Conservation (phyloP, 2,113 vertebrate species). For the Hippopotamus amphibius region DNA sequence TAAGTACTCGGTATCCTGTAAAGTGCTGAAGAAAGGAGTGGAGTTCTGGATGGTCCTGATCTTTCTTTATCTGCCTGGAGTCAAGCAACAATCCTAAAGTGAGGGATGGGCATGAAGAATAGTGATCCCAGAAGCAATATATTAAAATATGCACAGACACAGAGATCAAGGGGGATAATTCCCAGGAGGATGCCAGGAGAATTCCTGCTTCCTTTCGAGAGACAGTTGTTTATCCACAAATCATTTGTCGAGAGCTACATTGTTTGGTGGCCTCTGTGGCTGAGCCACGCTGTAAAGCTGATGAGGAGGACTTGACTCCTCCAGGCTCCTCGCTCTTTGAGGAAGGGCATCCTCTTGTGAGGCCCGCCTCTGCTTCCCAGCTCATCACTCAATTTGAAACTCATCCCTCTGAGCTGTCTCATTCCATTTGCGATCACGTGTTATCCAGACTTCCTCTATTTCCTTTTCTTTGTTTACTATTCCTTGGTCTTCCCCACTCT, state of each 20-base stretch:
- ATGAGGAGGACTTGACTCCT: not conserved
- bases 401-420: not conserved
- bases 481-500: not conserved
- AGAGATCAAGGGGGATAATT: not conserved
- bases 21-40: not conserved
- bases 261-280: not conserved
- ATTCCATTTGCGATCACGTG: not conserved
- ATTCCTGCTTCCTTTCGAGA: not conserved
- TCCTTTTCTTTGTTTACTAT: constrained; percentile 79
- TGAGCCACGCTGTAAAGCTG: not conserved
- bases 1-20: not conserved
- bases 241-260: not conserved
- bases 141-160: not conserved
- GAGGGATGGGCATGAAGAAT: not conserved
- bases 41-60: not conserved
- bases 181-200: not conserved
- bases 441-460: not conserved
- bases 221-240: not conserved
- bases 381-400: not conserved
- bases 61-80: not conserved
- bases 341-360: not conserved
- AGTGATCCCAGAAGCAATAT: not conserved
- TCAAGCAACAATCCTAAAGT: not conserved
- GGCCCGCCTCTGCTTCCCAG: not conserved
- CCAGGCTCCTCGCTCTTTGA: not conserved